A percentile compares a stretch with the other conserved stretches of the same genome.
Evolutionary conservation across 2,797 vertebrate genomes (phyloP).

Genomic region (Karalla daura): DNA sequence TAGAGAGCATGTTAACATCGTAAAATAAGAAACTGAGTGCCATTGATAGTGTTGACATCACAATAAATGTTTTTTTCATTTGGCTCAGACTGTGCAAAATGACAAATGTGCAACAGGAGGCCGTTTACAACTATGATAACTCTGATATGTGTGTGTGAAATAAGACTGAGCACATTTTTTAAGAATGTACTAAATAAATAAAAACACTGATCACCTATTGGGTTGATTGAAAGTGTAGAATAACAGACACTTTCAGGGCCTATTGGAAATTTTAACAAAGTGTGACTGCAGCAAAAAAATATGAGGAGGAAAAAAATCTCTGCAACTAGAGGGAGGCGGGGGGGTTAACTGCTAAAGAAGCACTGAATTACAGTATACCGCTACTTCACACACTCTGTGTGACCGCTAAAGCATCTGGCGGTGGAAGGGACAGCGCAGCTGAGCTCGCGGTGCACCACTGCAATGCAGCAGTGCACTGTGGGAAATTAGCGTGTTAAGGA

Average conservation of each 20-base stretch:
- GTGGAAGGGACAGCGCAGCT: conserved; percentile 59
- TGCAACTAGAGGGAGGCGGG: conserved; percentile 32
- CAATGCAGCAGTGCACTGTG: conserved; percentile 82
- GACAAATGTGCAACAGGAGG: conserved; percentile 6
- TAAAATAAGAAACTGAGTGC: not conserved
- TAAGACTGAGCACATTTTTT: not conserved
- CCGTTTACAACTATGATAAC: not conserved
- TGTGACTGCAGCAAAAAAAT: conserved; percentile 34
- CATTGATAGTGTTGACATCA: not conserved
- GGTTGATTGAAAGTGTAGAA: not conserved
- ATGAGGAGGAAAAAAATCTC: conserved; percentile 32
- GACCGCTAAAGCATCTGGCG: conserved; percentile 52
- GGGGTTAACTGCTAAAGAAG: conserved; percentile 32
- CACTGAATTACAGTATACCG: conserved; percentile 17
- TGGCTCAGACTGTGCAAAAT: not conserved
- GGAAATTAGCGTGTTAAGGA: conserved; percentile 78
- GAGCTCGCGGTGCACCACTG: conserved; percentile 68
- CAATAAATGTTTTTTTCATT: not conserved
- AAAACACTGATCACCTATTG: not conserved
- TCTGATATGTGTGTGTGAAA: not conserved
- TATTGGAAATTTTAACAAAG: not conserved
- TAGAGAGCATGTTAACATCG: not conserved
- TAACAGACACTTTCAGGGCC: not conserved
- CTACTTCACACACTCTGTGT: conserved; percentile 45
- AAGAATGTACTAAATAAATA: too few relatives aligned